phyloP scores from a whole-genome alignment of 2,797 vertebrate species.

The Acrocephalus scirpaceus region DNA sequence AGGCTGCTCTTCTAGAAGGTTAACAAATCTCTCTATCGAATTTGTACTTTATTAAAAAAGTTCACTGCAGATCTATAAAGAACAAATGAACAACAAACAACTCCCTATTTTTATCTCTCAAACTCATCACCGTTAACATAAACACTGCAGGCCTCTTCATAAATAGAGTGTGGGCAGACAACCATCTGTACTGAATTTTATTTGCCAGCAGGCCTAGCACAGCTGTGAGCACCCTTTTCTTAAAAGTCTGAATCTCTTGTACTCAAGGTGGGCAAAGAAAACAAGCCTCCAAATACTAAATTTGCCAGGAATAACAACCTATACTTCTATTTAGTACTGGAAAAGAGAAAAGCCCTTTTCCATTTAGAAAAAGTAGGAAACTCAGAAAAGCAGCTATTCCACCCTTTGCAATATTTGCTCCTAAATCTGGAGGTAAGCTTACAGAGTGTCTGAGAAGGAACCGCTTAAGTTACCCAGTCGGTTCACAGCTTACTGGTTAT shows the following conservation, averaged over 20 bases:
- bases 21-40: slow-evolving; percentile 66
- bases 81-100: slow-evolving; percentile 78
- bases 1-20: slow-evolving; percentile 55
- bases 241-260: not conserved
- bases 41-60: slow-evolving; percentile 57
- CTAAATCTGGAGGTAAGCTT: not conserved
- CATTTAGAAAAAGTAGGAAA: not conserved
- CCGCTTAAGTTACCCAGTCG: not conserved
- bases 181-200: slow-evolving; percentile 68
- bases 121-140: slow-evolving; percentile 71
- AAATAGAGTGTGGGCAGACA: slow-evolving; percentile 77
- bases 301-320: not conserved
- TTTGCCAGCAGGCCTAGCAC: slow-evolving; percentile 60
- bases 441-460: not conserved
- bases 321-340: not conserved
- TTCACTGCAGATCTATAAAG: slow-evolving; percentile 71
- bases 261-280: not conserved
- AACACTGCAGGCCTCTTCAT: slow-evolving; percentile 71
- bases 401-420: not conserved
- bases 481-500: not conserved
- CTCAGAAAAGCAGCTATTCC: not conserved
- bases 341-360: not conserved
- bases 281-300: not conserved
- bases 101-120: slow-evolving; percentile 77
- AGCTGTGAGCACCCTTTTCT: slow-evolving; percentile 24